phyloP scores from a whole-genome alignment of 2,797 vertebrate species.

The Ficedula albicollis region DNA sequence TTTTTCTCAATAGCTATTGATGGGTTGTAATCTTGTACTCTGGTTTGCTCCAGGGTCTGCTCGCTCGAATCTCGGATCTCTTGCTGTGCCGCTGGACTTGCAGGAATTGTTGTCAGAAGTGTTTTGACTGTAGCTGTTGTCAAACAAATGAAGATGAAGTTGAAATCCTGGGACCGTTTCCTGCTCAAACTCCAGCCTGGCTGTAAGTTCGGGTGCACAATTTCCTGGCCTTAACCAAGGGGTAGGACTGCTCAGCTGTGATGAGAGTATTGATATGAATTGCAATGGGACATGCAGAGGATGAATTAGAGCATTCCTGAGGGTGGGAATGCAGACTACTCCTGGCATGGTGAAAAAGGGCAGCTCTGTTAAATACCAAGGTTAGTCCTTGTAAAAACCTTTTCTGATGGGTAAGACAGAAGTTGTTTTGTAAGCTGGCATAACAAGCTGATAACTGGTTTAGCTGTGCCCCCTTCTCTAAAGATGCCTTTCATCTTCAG shows the following conservation, averaged over 20 bases:
- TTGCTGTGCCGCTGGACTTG: constrained; percentile 87
- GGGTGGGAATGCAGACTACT: background rate
- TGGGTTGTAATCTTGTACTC: constrained; percentile 70
- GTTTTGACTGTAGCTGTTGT: constrained; percentile 86
- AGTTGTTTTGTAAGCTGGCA: background rate
- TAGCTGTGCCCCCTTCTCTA: background rate
- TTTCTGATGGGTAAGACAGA: background rate
- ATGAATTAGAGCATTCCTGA: background rate
- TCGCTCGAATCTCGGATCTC: constrained; percentile 84
- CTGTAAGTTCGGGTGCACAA: constrained; percentile 78
- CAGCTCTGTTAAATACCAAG: background rate
- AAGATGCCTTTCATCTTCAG: background rate
- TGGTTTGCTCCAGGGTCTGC: constrained; percentile 80
- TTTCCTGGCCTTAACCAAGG: background rate
- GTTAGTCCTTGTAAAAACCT: background rate
- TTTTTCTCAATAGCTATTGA: constrained; percentile 32
- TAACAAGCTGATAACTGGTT: background rate
- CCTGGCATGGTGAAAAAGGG: background rate
- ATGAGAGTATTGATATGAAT: fast-evolving
- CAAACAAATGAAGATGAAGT: constrained; percentile 87
- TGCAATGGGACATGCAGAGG: background rate
- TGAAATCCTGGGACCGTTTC: constrained; percentile 90
- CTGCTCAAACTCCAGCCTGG: constrained; percentile 88
- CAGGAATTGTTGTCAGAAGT: constrained; percentile 84
- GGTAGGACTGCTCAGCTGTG: background rate